phyloP scores from a whole-genome alignment of 2,113 vertebrate species.

The Scolopax mira region DNA sequence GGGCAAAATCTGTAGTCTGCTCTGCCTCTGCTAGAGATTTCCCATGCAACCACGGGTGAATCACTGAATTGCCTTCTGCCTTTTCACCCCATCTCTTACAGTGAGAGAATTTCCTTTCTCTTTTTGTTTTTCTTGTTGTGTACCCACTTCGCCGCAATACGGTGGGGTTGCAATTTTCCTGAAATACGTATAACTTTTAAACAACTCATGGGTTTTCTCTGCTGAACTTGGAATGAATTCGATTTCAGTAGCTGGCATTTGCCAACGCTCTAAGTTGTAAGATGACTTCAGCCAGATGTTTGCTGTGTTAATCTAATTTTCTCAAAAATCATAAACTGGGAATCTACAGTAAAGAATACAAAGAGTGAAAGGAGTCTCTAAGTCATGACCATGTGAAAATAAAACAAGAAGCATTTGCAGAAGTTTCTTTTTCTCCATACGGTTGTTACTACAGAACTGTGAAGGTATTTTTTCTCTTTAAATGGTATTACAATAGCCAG shows the following conservation, averaged over 20 bases:
- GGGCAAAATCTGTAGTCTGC: not conserved
- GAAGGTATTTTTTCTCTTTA: not conserved
- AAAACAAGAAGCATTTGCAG: not conserved
- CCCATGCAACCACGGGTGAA: not conserved
- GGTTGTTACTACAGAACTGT: conserved; percentile 3
- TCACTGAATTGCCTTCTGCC: not conserved
- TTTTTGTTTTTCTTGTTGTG: not conserved
- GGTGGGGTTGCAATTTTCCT: not conserved
- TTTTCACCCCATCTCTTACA: not conserved
- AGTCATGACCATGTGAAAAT: not conserved
- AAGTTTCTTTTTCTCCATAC: not conserved
- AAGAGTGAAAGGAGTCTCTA: not conserved
- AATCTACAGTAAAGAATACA: not conserved
- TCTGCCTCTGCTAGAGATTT: not conserved
- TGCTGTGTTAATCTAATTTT: not conserved
- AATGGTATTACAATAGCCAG: not conserved
- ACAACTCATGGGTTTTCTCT: not conserved
- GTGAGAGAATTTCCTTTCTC: not conserved
- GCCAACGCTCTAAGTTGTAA: not conserved
- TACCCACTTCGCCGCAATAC: not conserved
- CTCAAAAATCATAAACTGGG: not conserved
- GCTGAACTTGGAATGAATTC: not conserved
- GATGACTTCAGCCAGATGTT: not conserved
- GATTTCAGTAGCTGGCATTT: not conserved
- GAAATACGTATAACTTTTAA: not conserved